Evolutionary conservation across 2,888 invertebrate genomes (phyloP).

Genomic region (Acleris laterana): DNA sequence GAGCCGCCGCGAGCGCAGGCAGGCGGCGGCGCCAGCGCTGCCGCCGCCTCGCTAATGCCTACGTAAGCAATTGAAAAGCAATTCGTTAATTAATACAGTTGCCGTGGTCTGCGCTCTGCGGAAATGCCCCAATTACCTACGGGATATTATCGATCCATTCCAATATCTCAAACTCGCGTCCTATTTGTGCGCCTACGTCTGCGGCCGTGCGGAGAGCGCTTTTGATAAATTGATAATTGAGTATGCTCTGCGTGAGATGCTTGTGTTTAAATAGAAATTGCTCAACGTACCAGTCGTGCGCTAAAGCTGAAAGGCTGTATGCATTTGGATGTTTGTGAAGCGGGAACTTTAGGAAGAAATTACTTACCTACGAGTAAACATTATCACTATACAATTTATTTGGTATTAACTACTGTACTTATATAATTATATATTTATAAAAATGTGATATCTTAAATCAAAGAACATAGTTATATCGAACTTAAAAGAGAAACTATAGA

Average conservation of each 20-base stretch:
- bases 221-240: slow-evolving; percentile 36
- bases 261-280: slow-evolving; percentile 30
- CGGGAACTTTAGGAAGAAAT: too few species aligned
- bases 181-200: slow-evolving; percentile 48
- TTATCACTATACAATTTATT: too few species aligned
- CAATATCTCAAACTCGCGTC: slow-evolving; percentile 41
- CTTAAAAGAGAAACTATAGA: too few species aligned
- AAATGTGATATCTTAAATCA: too few species aligned
- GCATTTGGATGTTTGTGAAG: background rate
- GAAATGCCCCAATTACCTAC: slow-evolving; percentile 63
- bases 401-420: too few species aligned
- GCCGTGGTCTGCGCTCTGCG: slow-evolving; percentile 49
- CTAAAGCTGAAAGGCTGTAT: background rate
- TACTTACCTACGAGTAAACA: too few species aligned
- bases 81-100: slow-evolving; percentile 66
- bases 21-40: background rate
- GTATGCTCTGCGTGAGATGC: slow-evolving; percentile 29
- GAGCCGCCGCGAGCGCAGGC: too few species aligned
- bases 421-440: too few species aligned
- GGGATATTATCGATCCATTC: slow-evolving; percentile 62
- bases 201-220: slow-evolving; percentile 36
- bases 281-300: background rate
- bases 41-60: slow-evolving; percentile 27
- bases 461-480: too few species aligned
- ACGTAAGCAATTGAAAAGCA: slow-evolving; percentile 60